phyloP scores from a whole-genome alignment of 1,140 invertebrate genomes.

The Homalodisca vitripennis region DNA sequence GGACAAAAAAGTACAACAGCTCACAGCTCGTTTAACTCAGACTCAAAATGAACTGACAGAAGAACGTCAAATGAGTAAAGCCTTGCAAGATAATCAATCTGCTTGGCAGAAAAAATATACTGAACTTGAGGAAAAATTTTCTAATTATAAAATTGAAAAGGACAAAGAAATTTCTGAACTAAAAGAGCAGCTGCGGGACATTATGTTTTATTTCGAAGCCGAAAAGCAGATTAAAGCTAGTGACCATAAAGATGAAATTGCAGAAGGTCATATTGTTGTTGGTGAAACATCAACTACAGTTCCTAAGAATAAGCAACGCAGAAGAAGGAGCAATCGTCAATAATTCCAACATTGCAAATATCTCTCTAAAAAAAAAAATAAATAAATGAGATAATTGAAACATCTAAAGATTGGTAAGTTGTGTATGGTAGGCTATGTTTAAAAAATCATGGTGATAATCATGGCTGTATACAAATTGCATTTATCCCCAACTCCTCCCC shows the following conservation, averaged over 20 bases:
- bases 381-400: background rate
- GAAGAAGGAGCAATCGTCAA: background rate
- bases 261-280: conserved; percentile 67
- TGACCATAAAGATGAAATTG: conserved; percentile 64
- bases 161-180: conserved; percentile 77
- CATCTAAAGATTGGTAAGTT: background rate
- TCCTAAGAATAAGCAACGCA: background rate
- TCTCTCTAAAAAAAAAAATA: background rate
- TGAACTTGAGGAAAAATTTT: conserved; percentile 61
- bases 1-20: conserved; percentile 41
- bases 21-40: conserved; percentile 57
- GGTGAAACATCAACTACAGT: conserved; percentile 41
- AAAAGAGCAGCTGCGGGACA: conserved; percentile 88
- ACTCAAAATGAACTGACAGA: conserved; percentile 68
- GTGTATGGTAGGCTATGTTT: background rate
- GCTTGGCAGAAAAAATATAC: conserved; percentile 70
- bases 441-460: background rate
- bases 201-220: conserved; percentile 96
- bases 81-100: conserved; percentile 73
- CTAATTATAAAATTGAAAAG: conserved; percentile 55
- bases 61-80: conserved; percentile 73
- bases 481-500: background rate
- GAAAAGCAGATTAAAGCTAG: conserved; percentile 54
- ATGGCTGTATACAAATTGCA: background rate
- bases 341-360: background rate